phyloP scores from a whole-genome alignment of 2,113 vertebrate species.

The Bambusicola thoracicus region DNA sequence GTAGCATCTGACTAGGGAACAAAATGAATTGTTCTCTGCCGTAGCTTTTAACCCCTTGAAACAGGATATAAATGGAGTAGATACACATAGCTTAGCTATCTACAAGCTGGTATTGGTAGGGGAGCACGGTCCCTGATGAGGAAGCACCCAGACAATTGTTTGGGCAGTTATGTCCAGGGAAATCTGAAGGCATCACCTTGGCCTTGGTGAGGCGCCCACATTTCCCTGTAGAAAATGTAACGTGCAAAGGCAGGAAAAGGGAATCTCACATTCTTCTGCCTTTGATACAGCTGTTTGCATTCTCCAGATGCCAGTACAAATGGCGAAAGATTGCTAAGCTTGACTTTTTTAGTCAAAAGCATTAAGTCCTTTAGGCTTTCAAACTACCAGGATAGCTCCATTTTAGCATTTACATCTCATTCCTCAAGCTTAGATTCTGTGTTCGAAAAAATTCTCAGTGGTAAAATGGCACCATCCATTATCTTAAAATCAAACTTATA shows the following conservation, averaged over 20 bases:
- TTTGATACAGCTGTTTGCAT: neutral
- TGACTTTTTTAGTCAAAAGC: neutral
- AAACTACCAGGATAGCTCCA: neutral
- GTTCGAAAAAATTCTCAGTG: neutral
- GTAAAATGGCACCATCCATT: neutral
- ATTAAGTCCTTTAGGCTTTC: neutral
- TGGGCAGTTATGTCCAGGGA: neutral
- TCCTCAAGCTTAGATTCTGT: neutral
- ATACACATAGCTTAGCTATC: neutral
- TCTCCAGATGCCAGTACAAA: neutral
- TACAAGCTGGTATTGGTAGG: neutral
- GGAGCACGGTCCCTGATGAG: fast-evolving
- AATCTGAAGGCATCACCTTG: neutral
- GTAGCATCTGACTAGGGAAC: neutral
- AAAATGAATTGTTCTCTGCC: neutral
- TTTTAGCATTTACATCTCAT: neutral
- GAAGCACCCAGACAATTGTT: neutral
- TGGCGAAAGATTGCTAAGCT: neutral
- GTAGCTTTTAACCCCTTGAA: neutral
- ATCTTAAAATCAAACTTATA: neutral
- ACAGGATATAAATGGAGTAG: neutral
- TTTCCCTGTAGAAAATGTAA: neutral
- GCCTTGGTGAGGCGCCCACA: neutral
- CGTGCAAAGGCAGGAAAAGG: neutral
- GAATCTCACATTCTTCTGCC: neutral